Base-by-base conservation (phyloP, 2,888 invertebrate genomes). In the Cyrtodaria siliqua region DNA sequence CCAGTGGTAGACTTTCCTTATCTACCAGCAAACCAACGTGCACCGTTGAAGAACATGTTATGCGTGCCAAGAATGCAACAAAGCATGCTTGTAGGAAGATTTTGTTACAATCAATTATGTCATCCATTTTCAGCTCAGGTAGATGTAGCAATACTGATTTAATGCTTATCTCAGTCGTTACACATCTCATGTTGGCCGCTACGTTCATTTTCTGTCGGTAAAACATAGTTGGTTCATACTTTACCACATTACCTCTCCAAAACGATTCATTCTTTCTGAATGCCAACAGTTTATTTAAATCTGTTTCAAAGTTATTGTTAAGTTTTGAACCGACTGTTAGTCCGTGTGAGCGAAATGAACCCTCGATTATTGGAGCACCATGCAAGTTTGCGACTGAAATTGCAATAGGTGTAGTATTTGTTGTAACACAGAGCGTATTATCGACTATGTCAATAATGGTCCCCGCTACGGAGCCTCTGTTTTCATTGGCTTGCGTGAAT, bases 131-230 rank as follows among this genome's bases (percentile, higher is more conserved):
- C 6, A 64, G 33, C 14, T 56, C 20, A 8, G 76, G 71, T 14
- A 83, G 16, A 0, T 47, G 12, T 8, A 81, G 63, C 16, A 49
- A 64, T 2, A 73, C 55, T 16, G 73, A 63, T 47, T 79, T 79
- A 1, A 84, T 27, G 4, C 68, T 69, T 12, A 80, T 52, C 8
- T 72, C 66, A 3, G 77, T 75, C 12, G 83, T 79, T 12, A 82
- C 70, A 60, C 84, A 82, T 27, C 81, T 77, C 26, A 83, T 79
- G 2, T 75, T 69, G 6, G 86, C 81, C n/a, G 83, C 78, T 8
- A 83, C 85, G 60, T 85, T 84, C 81, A 86, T 83, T 42, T 84
- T 76, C 52, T 87, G 87, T 33, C 82, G 50, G 38, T 83, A 82
- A 44, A 87, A 85, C 42, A 77, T 77, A 4, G 85, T 85, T 16